Base-by-base conservation (phyloP, 2,888 invertebrate genomes). In the Heliconius sara region DNA sequence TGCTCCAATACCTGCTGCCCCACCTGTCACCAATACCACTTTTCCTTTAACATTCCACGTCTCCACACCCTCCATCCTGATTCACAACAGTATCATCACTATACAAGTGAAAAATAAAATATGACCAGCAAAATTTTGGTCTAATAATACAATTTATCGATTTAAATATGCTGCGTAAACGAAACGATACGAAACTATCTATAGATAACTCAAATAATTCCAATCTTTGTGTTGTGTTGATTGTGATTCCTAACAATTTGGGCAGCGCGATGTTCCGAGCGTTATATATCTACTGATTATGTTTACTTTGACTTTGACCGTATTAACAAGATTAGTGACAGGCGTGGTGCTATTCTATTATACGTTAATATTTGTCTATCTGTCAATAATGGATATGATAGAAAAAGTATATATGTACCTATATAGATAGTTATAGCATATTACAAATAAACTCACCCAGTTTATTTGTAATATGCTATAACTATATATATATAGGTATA, bases 1-100 rank as follows among this genome's bases (percentile, higher is more conserved):
- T 3, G 94, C 94, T 0, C 94, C 94, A 0, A 94, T 88, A 0
- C 94, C 94, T 0, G 89, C 92, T 0, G 94, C 94, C 0, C 94
- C 94, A 1, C 94, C 94, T 0, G 93, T 93, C 82, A 94, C 93
- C 77, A 94, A 84, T 83, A 91, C 88, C 85, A 94, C 93, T 89
- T 93, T 94, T 30, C 91, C 90, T 27, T 91, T 87, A 68, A 91
- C 84, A 88, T 85, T 80, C 83, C 84, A 85, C 60, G 52, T 19
- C n/a, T 27, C 71, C 19, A 68, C 70, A 39, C 60, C 52, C 67
- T 57, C 77, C 74, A 68, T 68, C 27, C 9, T 77, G 13, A 5
- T 60, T 60, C 27, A 73, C 60, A 57, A n/a, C 5, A 30, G 52
- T 57, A 27, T 10, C 60, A 72, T 22, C 27, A 63, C 65, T 43